These are phyloP conservation scores for Oryctolagus cuniculus DNA, from an alignment of 2,113 vertebrate species.

Conservation along the genomic window mOryCun1.1 NC_091434.1:127914501-127915000, in stretches of 20 bases:
- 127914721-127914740: background rate
- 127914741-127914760: background rate
- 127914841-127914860: background rate
- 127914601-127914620: background rate
- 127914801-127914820: background rate
- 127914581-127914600: background rate
- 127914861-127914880: background rate
- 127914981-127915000: no score
- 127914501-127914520: no score
- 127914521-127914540: no score
- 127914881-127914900: background rate
- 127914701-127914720: background rate
- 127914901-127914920: background rate
- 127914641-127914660: background rate
- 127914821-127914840: background rate
- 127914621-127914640: background rate
- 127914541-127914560: no score
- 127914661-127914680: background rate
- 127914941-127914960: no score
- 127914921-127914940: background rate
- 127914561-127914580: background rate
- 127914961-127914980: no score
- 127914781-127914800: background rate
- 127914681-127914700: background rate
- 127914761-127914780: background rate